These are phyloP conservation scores for Neopelma chrysocephalum DNA, from an alignment of 2,797 vertebrate species.

Conservation along the genomic window DNA sequence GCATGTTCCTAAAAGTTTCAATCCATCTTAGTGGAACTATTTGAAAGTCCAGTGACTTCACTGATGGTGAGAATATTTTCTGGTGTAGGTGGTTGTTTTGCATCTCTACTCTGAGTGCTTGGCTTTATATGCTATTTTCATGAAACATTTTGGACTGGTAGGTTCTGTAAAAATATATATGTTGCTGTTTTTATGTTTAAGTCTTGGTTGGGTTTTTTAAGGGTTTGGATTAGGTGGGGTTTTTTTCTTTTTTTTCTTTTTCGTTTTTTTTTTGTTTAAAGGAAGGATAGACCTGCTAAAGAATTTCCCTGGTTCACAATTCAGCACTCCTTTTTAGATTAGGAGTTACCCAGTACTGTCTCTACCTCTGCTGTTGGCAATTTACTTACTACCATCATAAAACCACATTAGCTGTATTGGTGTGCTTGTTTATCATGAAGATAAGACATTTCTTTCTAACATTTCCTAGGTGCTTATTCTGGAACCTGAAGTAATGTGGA, in stretches of 20 bases:
- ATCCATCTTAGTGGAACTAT: background rate
- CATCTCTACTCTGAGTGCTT: background rate
- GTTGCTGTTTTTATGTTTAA: background rate
- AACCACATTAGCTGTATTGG: accelerated
- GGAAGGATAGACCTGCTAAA: background rate
- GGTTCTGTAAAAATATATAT: background rate
- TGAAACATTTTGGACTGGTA: background rate
- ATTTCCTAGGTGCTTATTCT: background rate
- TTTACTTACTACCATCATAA: background rate
- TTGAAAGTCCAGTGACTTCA: background rate
- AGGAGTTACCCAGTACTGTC: background rate
- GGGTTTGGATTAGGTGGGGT: background rate
- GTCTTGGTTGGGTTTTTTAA: background rate
- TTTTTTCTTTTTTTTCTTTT: background rate
- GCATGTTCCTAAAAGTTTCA: background rate
- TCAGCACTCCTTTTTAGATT: background rate
- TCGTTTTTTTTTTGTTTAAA: background rate
- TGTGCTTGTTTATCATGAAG: background rate
- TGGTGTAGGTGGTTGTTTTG: background rate
- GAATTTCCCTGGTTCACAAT: background rate
- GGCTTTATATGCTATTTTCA: background rate
- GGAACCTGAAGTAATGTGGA: background rate
- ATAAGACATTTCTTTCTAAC: background rate
- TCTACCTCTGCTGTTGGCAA: background rate
- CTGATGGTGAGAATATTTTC: background rate